Evolutionary conservation across 2,113 vertebrate genomes (phyloP).

Genomic region (Emydura subglobosa): DNA sequence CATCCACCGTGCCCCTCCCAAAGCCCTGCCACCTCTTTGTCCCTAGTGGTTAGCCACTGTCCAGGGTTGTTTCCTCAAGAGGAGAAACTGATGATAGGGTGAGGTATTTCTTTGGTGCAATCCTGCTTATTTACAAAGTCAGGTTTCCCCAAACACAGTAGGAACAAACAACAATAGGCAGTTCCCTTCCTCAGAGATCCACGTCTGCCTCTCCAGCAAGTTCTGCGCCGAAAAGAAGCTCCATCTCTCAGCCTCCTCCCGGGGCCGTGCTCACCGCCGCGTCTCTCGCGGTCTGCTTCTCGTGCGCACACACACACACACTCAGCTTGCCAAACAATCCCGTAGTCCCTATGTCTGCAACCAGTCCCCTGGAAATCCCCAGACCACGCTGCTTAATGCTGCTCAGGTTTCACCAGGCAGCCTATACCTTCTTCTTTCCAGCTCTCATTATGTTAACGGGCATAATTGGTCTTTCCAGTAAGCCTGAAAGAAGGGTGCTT

Average conservation of each 20-base stretch:
- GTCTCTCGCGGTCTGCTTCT: not conserved
- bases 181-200: not conserved
- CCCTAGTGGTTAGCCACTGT: not conserved
- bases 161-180: not conserved
- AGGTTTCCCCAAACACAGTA: not conserved
- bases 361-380: not conserved
- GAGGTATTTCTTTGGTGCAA: not conserved
- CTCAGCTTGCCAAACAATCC: not conserved
- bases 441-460: not conserved
- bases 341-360: not conserved
- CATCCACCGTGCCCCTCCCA: not conserved
- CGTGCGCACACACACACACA: accelerated
- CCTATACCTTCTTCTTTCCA: not conserved
- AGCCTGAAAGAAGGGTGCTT: not conserved
- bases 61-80: not conserved
- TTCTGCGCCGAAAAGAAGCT: not conserved
- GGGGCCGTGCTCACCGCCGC: too few relatives aligned
- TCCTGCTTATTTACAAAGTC: not conserved
- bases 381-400: not conserved
- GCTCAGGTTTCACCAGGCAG: not conserved
- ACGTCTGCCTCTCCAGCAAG: not conserved
- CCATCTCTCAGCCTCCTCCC: not conserved
- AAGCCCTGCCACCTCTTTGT: not conserved
- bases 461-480: not conserved
- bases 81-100: not conserved